Conservation (phyloP, 2,888 invertebrate genomes). For the Eurytoma adleriae region DNA sequence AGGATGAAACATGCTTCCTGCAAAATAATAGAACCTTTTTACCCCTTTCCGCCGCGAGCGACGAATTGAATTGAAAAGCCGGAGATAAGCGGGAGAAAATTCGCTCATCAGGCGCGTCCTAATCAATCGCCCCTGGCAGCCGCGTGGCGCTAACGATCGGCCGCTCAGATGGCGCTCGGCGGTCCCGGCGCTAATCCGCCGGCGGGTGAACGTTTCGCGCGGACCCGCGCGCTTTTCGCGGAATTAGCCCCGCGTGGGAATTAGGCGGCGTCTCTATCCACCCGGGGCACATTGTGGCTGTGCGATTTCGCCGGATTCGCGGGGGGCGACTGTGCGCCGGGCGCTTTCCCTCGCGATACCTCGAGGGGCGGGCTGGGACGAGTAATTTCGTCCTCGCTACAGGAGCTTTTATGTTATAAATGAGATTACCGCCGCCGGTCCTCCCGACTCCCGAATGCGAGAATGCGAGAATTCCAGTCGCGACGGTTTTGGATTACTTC, state of each 20-base stretch:
- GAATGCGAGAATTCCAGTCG: neutral
- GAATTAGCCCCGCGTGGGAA: conserved; percentile 16
- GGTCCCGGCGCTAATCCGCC: conserved; percentile 8
- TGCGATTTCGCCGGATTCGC: conserved; percentile 35
- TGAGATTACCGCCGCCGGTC: conserved; percentile 25
- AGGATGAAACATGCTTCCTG: too few species aligned
- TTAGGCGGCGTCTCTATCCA: too few species aligned
- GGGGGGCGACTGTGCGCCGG: conserved; percentile 18
- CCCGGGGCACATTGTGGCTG: conserved; percentile 14
- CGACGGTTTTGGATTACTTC: too few species aligned
- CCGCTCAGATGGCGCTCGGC: conserved; percentile 15
- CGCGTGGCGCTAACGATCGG: neutral
- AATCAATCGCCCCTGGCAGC: neutral
- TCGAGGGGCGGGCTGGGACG: neutral
- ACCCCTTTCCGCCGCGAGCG: too few species aligned
- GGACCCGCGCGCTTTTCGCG: neutral
- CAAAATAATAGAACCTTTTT: too few species aligned
- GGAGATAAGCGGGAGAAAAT: too few species aligned
- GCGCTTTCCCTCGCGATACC: conserved; percentile 12
- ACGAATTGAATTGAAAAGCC: too few species aligned
- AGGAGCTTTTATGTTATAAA: conserved; percentile 40
- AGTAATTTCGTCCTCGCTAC: conserved; percentile 36
- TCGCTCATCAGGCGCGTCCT: too few species aligned
- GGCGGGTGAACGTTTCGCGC: neutral
- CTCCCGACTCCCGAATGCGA: neutral